These are phyloP conservation scores for Anguilla rostrata DNA, from an alignment of 2,113 vertebrate species.

Conservation along the genomic window DNA sequence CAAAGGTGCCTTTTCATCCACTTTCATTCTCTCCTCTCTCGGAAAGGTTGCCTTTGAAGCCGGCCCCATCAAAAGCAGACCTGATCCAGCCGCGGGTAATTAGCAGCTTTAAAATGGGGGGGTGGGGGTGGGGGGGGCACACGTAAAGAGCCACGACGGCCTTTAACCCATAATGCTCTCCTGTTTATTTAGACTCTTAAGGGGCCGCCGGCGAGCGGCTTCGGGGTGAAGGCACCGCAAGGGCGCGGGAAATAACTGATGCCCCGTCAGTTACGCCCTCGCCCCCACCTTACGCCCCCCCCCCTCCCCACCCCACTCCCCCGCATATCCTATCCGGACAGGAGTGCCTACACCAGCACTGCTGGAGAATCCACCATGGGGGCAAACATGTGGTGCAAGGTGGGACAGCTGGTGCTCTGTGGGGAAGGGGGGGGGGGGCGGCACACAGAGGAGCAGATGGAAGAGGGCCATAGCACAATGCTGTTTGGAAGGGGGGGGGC, in stretches of 20 bases:
- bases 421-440: conserved; percentile 1
- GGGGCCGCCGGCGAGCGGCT: background rate
- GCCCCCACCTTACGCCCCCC: background rate
- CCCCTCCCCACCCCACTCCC: no score
- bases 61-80: conserved; percentile 34
- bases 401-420: conserved; percentile 31
- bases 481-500: conserved; percentile 7
- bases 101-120: conserved; percentile 11
- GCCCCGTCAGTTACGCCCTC: background rate
- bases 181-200: background rate
- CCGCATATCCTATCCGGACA: background rate
- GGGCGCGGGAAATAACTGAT: background rate
- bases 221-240: background rate
- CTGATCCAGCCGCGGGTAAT: conserved; percentile 34
- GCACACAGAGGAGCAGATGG: conserved; percentile 33
- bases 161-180: background rate
- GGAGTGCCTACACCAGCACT: background rate
- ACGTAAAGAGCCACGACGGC: background rate
- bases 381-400: background rate
- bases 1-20: background rate
- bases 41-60: conserved; percentile 39
- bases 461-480: conserved; percentile 28
- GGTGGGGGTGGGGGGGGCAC: background rate
- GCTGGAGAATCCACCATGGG: background rate
- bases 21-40: background rate